These are phyloP conservation scores for Onychomys torridus DNA, from an alignment of 2,797 vertebrate genomes.

Conservation along the genomic window DNA sequence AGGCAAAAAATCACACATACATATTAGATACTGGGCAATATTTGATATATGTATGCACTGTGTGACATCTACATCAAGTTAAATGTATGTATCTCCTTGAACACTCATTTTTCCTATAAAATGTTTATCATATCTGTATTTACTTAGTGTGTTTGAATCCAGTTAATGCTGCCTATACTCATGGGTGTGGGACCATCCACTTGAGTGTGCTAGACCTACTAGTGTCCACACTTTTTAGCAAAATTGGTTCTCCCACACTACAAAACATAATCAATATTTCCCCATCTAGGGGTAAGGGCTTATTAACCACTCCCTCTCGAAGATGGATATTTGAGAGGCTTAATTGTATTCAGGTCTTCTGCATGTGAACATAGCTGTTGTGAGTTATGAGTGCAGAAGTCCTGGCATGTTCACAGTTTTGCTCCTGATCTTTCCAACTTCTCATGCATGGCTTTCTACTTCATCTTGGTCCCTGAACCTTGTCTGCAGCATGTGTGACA, in stretches of 20 bases:
- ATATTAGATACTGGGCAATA: not conserved
- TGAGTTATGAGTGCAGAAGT: too few relatives aligned
- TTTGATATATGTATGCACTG: not conserved
- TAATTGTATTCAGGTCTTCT: too few relatives aligned
- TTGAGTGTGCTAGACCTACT: too few relatives aligned
- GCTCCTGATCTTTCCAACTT: rapidly evolving
- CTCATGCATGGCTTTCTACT: too few relatives aligned
- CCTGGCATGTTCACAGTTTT: too few relatives aligned
- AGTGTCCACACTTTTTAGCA: too few relatives aligned
- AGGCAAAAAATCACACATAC: too few relatives aligned
- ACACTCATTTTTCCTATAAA: not conserved
- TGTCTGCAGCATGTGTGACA: rapidly evolving
- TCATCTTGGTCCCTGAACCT: not conserved
- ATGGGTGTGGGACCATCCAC: too few relatives aligned
- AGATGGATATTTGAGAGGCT: too few relatives aligned
- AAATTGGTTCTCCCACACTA: not conserved
- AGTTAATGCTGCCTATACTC: not conserved
- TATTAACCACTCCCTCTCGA: not conserved
- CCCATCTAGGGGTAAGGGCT: not conserved
- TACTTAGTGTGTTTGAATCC: not conserved
- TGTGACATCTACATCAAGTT: not conserved
- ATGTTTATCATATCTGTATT: not conserved
- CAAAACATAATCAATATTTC: not conserved
- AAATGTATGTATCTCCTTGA: not conserved
- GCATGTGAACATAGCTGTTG: not conserved